Evolutionary conservation across 2,888 invertebrate species (phyloP).

Genomic region (Lordiphosa andalusiaca): DNA sequence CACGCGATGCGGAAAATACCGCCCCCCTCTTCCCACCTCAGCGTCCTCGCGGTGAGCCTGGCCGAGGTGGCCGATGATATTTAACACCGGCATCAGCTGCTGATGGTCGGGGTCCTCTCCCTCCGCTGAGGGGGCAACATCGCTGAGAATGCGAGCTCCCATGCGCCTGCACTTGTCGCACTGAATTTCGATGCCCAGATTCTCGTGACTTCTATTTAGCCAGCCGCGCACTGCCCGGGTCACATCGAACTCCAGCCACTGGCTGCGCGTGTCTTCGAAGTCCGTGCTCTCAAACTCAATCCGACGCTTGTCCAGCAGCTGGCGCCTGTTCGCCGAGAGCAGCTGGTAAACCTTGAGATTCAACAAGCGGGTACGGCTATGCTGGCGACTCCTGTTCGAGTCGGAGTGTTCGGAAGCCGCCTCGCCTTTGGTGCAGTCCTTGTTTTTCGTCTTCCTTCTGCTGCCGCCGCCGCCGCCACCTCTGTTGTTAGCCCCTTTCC

Average conservation of each 20-base stretch:
- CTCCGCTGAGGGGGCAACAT: constrained; percentile 32
- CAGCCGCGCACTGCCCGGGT: constrained; percentile 81
- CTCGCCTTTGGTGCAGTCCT: constrained; percentile 15
- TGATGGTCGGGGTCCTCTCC: constrained; percentile 5
- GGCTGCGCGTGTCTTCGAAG: constrained; percentile 75
- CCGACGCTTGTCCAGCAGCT: constrained; percentile 78
- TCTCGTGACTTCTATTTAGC: constrained; percentile 79
- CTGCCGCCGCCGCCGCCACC: background rate
- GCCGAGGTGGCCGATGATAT: constrained; percentile 76
- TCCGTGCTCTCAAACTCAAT: constrained; percentile 70
- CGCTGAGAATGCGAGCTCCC: constrained; percentile 79
- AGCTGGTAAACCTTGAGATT: constrained; percentile 76
- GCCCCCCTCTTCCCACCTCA: constrained; percentile 29
- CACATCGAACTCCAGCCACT: constrained; percentile 84
- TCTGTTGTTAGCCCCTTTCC: background rate
- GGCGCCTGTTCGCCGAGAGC: constrained; percentile 51
- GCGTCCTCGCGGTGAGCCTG: constrained; percentile 34
- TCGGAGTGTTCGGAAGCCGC: constrained; percentile 3
- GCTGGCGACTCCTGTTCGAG: constrained; percentile 4
- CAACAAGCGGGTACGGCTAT: constrained; percentile 44
- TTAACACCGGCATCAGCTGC: constrained; percentile 74
- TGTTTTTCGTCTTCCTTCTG: constrained; percentile 10
- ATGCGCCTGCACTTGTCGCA: constrained; percentile 81
- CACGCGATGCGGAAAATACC: constrained; percentile 40
- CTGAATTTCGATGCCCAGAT: constrained; percentile 82